Conservation (phyloP, 1,140 invertebrate genomes). For the Micrasema minimum region DNA sequence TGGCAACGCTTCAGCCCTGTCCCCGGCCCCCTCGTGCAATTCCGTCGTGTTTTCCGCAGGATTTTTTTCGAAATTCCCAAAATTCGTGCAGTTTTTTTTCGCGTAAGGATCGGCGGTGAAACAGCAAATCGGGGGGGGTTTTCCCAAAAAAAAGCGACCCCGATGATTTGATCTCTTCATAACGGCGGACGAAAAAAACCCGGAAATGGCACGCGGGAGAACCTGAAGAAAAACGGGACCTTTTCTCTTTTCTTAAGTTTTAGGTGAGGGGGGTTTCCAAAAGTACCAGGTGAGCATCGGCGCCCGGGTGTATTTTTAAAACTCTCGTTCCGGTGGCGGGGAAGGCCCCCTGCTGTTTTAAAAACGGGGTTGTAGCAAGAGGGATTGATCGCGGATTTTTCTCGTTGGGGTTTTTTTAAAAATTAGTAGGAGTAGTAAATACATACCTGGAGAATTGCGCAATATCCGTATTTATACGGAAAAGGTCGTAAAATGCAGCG, state of each 20-base stretch:
- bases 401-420: constrained; percentile 94
- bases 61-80: constrained; percentile 76
- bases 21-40: constrained; percentile 60
- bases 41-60: constrained; percentile 66
- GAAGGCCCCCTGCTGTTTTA: constrained; percentile 83
- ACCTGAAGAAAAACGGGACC: constrained; percentile 83
- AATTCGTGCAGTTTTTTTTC: constrained; percentile 81
- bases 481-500: too few relatives aligned
- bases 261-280: constrained; percentile 80
- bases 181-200: constrained; percentile 89
- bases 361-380: constrained; percentile 93
- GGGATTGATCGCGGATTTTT: constrained; percentile 87
- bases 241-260: constrained; percentile 87
- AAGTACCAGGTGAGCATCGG: constrained; percentile 86
- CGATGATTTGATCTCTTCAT: constrained; percentile 83
- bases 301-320: constrained; percentile 94
- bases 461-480: constrained; percentile 3
- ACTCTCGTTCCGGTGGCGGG: constrained; percentile 83
- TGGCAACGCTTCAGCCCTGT: constrained; percentile 43
- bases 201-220: constrained; percentile 89
- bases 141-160: not conserved
- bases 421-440: too few relatives aligned
- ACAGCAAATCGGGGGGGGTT: constrained; percentile 71
- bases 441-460: constrained; percentile 19
- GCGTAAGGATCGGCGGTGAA: constrained; percentile 92